Evolutionary conservation across 2,888 invertebrate genomes (phyloP).

Genomic region (Drosophila aldrichi): DNA sequence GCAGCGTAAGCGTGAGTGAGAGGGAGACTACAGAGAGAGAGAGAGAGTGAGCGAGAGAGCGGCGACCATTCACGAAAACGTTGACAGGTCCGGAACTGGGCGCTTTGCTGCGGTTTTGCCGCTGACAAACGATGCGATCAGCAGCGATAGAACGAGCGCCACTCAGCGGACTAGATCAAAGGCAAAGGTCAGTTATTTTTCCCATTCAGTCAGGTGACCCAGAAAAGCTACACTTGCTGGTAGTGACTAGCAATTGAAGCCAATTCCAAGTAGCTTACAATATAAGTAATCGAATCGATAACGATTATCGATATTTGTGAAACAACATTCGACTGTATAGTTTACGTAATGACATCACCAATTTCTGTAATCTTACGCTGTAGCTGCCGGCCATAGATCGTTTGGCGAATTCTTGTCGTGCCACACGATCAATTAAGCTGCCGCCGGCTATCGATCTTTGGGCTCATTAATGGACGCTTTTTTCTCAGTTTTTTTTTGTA

Average conservation of each 20-base stretch:
- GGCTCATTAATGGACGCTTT: constrained; percentile 38
- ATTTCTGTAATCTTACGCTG: background rate
- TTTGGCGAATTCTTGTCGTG: constrained; percentile 35
- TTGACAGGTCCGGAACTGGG: constrained; percentile 73
- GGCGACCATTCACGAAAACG: constrained; percentile 30
- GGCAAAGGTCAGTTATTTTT: constrained; percentile 45
- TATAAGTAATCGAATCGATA: background rate
- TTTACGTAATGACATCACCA: constrained; percentile 1
- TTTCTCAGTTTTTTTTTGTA: background rate
- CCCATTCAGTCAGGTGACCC: constrained; percentile 33
- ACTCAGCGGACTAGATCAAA: constrained; percentile 48
- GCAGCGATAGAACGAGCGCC: constrained; percentile 4
- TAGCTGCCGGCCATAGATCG: background rate
- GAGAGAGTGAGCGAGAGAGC: background rate
- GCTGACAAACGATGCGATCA: constrained; percentile 50
- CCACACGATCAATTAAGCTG: constrained; percentile 21
- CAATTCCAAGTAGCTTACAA: background rate
- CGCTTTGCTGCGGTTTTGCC: constrained; percentile 72
- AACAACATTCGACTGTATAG: background rate
- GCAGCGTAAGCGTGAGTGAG: constrained; percentile 25
- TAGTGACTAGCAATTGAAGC: background rate
- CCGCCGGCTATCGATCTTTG: constrained; percentile 38
- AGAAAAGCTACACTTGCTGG: constrained; percentile 2
- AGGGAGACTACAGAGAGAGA: too few species aligned
- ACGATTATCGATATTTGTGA: background rate